Conservation (phyloP, 2,888 invertebrate genomes). For the Zonitis immaculata region DNA sequence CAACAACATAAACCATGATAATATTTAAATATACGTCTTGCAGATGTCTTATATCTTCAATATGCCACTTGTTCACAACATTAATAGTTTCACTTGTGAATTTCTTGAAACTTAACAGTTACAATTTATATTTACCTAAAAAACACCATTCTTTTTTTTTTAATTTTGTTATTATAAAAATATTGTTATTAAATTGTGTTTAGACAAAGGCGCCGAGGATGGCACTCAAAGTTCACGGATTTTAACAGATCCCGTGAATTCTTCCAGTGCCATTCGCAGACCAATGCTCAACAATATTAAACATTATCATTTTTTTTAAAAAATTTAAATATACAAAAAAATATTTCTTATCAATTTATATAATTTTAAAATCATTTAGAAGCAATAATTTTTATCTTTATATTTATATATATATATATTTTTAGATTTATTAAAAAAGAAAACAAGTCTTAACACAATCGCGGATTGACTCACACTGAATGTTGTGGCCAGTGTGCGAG, state of each 20-base stretch:
- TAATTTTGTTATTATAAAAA: background rate
- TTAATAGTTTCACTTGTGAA: background rate
- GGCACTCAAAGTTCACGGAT: constrained; percentile 71
- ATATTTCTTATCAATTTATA: too few relatives aligned
- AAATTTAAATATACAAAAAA: too few relatives aligned
- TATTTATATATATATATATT: background rate
- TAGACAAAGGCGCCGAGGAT: constrained; percentile 50
- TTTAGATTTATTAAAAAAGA: too few relatives aligned
- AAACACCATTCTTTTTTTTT: constrained; percentile 1
- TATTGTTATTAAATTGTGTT: constrained; percentile 7
- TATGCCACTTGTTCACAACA: constrained; percentile 3
- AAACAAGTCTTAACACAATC: constrained; percentile 24
- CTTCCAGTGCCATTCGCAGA: constrained; percentile 83
- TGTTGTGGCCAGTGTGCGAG: constrained; percentile 35
- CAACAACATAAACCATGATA: background rate
- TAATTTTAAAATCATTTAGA: too few relatives aligned
- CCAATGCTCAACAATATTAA: constrained; percentile 26
- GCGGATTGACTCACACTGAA: constrained; percentile 41
- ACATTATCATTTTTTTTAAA: background rate
- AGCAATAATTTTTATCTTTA: too few relatives aligned
- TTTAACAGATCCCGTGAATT: constrained; percentile 70
- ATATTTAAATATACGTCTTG: background rate
- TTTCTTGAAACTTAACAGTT: constrained; percentile 28
- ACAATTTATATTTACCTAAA: constrained; percentile 10
- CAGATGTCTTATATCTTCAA: background rate